Percentiles rank a stretch among this genome's conserved stretches.
These are phyloP conservation scores for Tautogolabrus adspersus DNA, from an alignment of 2,113 vertebrate genomes.

Conservation along the genomic window DNA sequence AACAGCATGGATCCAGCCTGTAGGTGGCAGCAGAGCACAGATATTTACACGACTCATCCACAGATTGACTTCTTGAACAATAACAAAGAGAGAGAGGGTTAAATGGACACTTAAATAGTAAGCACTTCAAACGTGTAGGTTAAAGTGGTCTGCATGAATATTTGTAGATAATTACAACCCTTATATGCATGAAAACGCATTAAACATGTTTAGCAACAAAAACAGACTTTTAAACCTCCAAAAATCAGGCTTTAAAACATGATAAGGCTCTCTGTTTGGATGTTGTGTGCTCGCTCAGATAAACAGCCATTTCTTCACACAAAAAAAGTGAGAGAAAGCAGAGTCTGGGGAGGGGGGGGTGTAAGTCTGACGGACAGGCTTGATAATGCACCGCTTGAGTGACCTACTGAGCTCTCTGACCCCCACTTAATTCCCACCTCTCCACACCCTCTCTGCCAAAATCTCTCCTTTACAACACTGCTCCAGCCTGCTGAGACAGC, in stretches of 20 bases:
- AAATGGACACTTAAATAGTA: background rate
- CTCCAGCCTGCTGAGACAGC: constrained; percentile 57
- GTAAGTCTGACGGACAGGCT: constrained; percentile 65
- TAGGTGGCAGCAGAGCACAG: constrained; percentile 62
- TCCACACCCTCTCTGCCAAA: constrained; percentile 62
- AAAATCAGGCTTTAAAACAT: background rate
- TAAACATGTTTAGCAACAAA: background rate
- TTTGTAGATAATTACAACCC: background rate
- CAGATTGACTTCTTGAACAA: background rate
- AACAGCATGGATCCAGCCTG: constrained; percentile 99
- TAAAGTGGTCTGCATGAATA: background rate
- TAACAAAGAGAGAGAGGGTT: background rate
- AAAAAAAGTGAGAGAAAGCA: constrained; percentile 55
- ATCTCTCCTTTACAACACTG: constrained; percentile 50
- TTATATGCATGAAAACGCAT: background rate
- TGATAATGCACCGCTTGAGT: constrained; percentile 61
- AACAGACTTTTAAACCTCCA: constrained; percentile 1
- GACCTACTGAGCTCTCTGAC: constrained; percentile 69
- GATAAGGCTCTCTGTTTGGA: constrained; percentile 24
- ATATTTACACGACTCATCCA: background rate
- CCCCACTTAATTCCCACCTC: constrained; percentile 68
- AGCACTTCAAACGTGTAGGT: background rate
- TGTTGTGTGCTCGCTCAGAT: background rate
- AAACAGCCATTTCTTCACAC: constrained; percentile 29
- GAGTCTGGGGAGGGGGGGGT: constrained; percentile 23